Evolutionary conservation across 64 coral and sea anemone genomes (phyloP), one percentile per base, ranked within the genome.

Genomic region (Dendronephthya gigantea): DNA sequence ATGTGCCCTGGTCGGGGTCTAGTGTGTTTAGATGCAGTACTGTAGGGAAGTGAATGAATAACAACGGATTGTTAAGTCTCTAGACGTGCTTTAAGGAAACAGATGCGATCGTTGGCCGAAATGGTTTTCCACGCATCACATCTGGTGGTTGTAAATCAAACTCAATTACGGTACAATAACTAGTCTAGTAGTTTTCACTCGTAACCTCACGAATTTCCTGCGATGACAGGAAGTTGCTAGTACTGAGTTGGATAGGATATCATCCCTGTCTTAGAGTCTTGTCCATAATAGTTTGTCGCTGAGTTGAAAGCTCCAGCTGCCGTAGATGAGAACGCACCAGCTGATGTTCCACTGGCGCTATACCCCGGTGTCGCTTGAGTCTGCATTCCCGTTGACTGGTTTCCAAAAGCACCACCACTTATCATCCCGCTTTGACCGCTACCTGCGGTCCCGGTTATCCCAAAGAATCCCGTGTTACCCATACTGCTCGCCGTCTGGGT

Each of bases 181-280:
- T n/a, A n/a, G n/a, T n/a, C n/a, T n/a, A n/a, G n/a, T n/a, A n/a
- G n/a, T n/a, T n/a, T n/a, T n/a, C n/a, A n/a, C n/a, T n/a, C n/a
- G n/a, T n/a, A n/a, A n/a, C n/a, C n/a, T n/a, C n/a, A n/a, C n/a
- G n/a, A n/a, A n/a, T n/a, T n/a, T n/a, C n/a, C n/a, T n/a, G n/a
- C n/a, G n/a, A n/a, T n/a, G n/a, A n/a, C n/a, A n/a, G n/a, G n/a
- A n/a, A n/a, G n/a, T n/a, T n/a, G 4, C 41, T 45, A 45, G 11
- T 79, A 34, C 6, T 79, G 36, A 39, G 72, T 33, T 0, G 92
- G 92, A 51, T 93, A 93, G 16, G 89, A 83, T 0, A 93, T 88
- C 92, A 93, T 93, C 16, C 88, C 29, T 0, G 88, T 90, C 2
- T 85, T 88, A 59, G 49, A 32, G 14, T 39, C 83, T 35, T 93